Percentiles rank a stretch among this genome's conserved stretches.
These are phyloP conservation scores for Orientallactaga sibirica DNA, from an alignment of 2,797 vertebrate species.

Conservation along the genomic window DNA sequence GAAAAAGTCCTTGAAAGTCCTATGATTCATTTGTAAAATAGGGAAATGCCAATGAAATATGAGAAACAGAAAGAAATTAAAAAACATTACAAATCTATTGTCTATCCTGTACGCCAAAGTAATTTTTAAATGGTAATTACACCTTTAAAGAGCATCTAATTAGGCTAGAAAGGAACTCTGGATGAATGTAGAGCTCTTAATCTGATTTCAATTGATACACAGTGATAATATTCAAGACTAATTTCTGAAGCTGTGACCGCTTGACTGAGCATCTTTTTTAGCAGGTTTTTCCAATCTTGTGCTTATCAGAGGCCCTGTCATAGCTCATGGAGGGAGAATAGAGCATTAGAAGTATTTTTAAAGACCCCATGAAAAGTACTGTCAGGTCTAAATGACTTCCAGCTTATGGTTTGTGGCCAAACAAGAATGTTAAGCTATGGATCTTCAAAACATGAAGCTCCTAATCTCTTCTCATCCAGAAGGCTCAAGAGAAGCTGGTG, in stretches of 20 bases:
- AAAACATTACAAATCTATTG: constrained; percentile 80
- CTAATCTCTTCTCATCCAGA: not conserved
- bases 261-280: constrained; percentile 67
- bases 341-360: constrained; percentile 43
- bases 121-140: constrained; percentile 85
- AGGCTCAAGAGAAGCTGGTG: not conserved
- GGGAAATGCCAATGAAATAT: constrained; percentile 73
- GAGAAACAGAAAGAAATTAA: constrained; percentile 66
- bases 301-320: constrained; percentile 57
- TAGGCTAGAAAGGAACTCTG: constrained; percentile 76
- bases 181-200: constrained; percentile 63
- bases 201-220: constrained; percentile 70
- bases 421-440: not conserved
- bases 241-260: constrained; percentile 72
- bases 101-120: constrained; percentile 72
- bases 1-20: constrained; percentile 60
- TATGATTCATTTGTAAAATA: constrained; percentile 51
- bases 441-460: not conserved
- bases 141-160: constrained; percentile 84
- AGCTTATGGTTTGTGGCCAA: not conserved
- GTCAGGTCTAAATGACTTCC: not conserved
- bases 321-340: constrained; percentile 31
- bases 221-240: constrained; percentile 62
- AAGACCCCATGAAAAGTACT: constrained; percentile 17
- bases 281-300: constrained; percentile 65